A percentile compares a stretch with the other conserved stretches of the same genome.
Conservation (phyloP, 2,797 vertebrate genomes). For the Stomatorhinus walkeri region DNA sequence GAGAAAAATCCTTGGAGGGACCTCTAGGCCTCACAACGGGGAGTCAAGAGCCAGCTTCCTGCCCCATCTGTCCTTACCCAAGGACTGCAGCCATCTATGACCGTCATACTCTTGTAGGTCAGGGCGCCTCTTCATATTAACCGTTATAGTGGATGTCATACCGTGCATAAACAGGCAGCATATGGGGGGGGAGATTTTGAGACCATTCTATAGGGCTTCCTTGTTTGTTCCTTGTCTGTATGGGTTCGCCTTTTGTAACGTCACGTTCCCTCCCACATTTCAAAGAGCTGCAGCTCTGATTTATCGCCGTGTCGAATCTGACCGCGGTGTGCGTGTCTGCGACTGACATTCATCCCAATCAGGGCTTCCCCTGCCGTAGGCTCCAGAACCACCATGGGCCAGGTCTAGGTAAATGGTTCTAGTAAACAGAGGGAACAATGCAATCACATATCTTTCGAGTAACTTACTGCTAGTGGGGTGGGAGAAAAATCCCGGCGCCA, state of each 20-base stretch:
- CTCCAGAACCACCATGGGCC: not conserved
- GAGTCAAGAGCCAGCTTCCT: constrained; percentile 54
- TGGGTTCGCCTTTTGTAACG: not conserved
- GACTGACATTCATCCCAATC: not conserved
- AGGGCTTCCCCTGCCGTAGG: not conserved
- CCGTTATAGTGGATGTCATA: not conserved
- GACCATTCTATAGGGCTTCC: not conserved
- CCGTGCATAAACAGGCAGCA: not conserved
- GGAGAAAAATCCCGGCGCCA: not conserved
- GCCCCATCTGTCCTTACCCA: constrained; percentile 20
- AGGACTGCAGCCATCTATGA: not conserved
- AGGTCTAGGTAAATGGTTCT: not conserved
- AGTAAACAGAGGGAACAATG: not conserved
- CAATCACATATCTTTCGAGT: not conserved
- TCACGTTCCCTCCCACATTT: not conserved
- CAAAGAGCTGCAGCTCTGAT: not conserved
- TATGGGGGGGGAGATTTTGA: not conserved
- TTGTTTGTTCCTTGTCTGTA: not conserved
- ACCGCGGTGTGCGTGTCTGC: not conserved
- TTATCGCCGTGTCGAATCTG: not conserved
- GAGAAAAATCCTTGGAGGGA: constrained; percentile 55
- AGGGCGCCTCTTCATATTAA: not conserved
- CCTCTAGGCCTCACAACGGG: constrained; percentile 58
- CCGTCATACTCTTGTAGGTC: not conserved
- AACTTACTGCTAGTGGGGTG: not conserved